phyloP scores from a whole-genome alignment of 2,888 invertebrate genomes.

The Lottia gigantea region DNA sequence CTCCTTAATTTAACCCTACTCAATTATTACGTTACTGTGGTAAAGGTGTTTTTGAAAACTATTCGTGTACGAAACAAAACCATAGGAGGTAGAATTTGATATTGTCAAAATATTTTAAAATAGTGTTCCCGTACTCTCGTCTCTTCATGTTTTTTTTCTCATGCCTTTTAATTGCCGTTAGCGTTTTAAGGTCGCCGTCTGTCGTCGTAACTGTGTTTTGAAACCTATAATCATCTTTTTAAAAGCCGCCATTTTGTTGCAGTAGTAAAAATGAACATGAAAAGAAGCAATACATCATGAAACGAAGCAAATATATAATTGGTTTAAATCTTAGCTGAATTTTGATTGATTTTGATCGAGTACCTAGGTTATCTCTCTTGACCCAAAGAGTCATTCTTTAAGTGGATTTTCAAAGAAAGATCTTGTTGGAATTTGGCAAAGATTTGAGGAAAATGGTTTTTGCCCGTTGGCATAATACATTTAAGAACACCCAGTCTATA shows the following conservation, averaged over 20 bases:
- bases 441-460: not conserved
- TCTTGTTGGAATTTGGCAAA: no score
- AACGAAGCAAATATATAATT: not conserved
- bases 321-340: no score
- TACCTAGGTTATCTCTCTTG: no score
- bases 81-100: not conserved
- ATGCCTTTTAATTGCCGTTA: not conserved
- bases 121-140: not conserved
- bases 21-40: no score
- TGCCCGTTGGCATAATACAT: not conserved
- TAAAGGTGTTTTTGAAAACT: not conserved
- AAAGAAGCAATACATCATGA: not conserved
- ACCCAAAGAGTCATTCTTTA: no score
- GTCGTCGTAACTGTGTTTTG: not conserved
- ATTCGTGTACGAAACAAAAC: not conserved
- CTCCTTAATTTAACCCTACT: no score
- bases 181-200: not conserved
- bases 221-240: conserved; percentile 7
- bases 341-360: no score
- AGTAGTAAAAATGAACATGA: conserved; percentile 5
- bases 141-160: not conserved
- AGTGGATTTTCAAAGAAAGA: no score
- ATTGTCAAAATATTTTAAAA: not conserved
- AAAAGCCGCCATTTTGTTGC: not conserved
- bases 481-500: not conserved